These are phyloP conservation scores for Volucella zonaria DNA, from an alignment of 2,888 invertebrate species.

Conservation along the genomic window DNA sequence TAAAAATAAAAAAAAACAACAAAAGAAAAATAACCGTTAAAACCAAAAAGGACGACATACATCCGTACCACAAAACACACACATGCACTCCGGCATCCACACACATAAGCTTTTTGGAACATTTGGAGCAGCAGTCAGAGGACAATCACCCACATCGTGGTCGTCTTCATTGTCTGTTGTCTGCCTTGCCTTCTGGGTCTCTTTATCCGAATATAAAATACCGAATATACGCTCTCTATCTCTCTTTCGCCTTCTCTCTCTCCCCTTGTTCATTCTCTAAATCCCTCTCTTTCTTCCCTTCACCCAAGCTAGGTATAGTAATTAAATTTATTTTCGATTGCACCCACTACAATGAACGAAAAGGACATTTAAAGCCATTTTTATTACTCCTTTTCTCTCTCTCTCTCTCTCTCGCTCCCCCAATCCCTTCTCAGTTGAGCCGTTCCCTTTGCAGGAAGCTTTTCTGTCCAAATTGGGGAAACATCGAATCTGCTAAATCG, in stretches of 20 bases:
- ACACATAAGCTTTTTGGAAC: conserved; percentile 66
- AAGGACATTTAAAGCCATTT: not conserved
- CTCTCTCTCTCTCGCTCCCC: not conserved
- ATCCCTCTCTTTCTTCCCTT: not conserved
- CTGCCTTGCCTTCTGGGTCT: conserved; percentile 29
- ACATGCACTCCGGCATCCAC: not conserved
- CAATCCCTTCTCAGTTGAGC: not conserved
- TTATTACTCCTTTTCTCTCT: not conserved
- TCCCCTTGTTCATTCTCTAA: not conserved
- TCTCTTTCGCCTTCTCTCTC: not conserved
- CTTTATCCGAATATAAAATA: not conserved
- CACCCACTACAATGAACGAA: conserved; percentile 18
- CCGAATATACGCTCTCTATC: not conserved
- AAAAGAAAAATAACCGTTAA: not conserved
- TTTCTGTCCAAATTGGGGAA: not conserved
- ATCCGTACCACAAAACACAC: conserved; percentile 16
- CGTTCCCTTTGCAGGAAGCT: conserved; percentile 43
- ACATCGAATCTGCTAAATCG: conserved; percentile 25
- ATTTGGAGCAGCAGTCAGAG: conserved; percentile 61
- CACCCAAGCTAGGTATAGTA: conserved; percentile 39
- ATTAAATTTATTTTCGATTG: conserved; percentile 66
- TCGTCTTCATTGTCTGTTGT: too few relatives aligned
- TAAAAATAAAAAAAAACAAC: too few relatives aligned
- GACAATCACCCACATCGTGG: conserved; percentile 71
- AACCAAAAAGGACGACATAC: conserved; percentile 56